A percentile compares a stretch with the other conserved stretches of the same genome.
phyloP scores from a whole-genome alignment of 2,888 invertebrate species.

The Sarcophaga carnaria region DNA sequence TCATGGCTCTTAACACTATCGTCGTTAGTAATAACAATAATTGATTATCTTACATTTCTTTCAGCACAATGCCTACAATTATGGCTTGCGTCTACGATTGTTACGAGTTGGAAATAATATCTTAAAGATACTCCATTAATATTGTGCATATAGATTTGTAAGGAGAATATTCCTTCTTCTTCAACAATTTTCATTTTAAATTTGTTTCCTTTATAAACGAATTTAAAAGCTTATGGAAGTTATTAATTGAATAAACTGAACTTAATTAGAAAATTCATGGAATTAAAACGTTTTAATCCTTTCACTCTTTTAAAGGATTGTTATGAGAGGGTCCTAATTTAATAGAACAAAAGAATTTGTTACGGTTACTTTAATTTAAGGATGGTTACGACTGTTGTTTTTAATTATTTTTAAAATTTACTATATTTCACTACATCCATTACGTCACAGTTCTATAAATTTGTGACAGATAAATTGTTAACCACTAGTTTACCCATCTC shows the following conservation, averaged over 20 bases:
- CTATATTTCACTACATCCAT: no score
- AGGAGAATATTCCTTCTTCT: neutral
- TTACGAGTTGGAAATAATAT: neutral
- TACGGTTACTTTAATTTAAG: no score
- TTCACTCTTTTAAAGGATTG: no score
- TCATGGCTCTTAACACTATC: constrained; percentile 50
- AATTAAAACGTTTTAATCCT: no score
- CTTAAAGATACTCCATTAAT: neutral
- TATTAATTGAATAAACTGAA: neutral
- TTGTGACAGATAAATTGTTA: neutral
- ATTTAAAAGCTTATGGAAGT: constrained; percentile 10
- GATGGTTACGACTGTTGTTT: no score
- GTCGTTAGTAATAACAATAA: constrained; percentile 18
- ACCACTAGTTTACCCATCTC: neutral
- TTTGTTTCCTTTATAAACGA: neutral
- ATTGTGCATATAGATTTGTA: neutral
- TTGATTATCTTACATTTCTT: constrained; percentile 37
- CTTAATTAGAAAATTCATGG: no score
- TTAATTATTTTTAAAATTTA: no score
- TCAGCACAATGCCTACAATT: neutral
- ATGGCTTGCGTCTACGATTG: no score
- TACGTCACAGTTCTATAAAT: neutral
- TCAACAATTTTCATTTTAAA: no score
- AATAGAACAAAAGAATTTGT: no score
- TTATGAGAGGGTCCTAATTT: no score